Base-by-base conservation (phyloP, 2,797 vertebrate species). In the Phoeniculus purpureus region DNA sequence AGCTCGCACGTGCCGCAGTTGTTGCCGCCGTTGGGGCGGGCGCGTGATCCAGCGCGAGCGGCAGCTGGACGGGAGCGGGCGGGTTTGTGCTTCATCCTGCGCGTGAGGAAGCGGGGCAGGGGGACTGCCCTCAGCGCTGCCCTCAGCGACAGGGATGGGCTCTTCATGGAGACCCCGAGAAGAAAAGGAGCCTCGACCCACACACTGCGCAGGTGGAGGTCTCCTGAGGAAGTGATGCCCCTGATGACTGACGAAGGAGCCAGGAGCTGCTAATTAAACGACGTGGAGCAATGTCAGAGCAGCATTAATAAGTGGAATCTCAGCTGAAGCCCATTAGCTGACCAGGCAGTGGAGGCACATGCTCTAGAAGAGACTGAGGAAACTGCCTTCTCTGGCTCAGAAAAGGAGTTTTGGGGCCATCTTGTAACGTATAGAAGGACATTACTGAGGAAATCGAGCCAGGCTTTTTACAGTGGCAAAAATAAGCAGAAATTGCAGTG, bases 391-490 rank as follows among this genome's bases (percentile, higher is more conserved):
- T 47, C 29, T 23, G 21, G 15, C 16, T 6, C 4, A 7, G 29
- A 20, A 31, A 14, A 58, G 27, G 52, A 29, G 16, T 8, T 76
- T 34, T 80, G 55, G 23, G 29, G 9, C 10, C 56, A 20, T 22
- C 20, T 54, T 37, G 12, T 26, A 6, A 23, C 18, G 5, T 0
- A 2, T 66, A 10, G 0, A 2, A 48, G 29, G 37, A 52, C 17
- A 19, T 62, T 26, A 32, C 8, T 22, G 22, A 75, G 64, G 31
- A 51, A 22, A 22, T 22, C 6, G 12, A 75, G 22, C 7, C 20
- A 75, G 59, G 8, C 27, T 15, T 19, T 47, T 64, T 45, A 31
- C 18, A 22, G 47, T 27, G 50, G 12, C 5, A 12, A 31, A 34
- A 70, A 29, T 7, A 6, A 31, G 25, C 14, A 25, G 62, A 12